These are phyloP conservation scores for Heptranchias perlo DNA, from an alignment of 2,113 vertebrate genomes.

Conservation along the genomic window DNA sequence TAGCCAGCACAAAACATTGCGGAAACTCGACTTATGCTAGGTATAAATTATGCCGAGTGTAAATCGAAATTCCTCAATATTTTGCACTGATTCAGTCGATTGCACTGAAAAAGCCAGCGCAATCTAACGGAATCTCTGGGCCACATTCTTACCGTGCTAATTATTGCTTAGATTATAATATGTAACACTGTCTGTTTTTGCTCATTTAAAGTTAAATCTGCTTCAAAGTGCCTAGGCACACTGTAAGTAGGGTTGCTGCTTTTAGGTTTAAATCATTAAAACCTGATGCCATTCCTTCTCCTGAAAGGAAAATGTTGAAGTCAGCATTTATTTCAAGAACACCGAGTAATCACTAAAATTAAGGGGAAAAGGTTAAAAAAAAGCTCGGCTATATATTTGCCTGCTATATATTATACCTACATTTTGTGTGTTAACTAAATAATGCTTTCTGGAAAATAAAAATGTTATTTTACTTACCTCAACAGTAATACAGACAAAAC, in stretches of 20 bases:
- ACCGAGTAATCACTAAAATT: background rate
- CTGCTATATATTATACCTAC: background rate
- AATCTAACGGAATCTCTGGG: no score
- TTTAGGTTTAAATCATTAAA: background rate
- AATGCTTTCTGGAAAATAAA: background rate
- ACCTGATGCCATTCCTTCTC: background rate
- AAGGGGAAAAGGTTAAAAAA: background rate
- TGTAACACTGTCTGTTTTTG: background rate
- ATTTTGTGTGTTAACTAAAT: background rate
- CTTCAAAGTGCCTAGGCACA: background rate
- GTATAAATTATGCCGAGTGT: no score
- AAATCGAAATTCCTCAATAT: no score
- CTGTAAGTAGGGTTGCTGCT: background rate
- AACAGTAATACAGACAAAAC: background rate
- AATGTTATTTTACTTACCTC: background rate
- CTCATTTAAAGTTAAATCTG: background rate
- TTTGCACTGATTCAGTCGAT: no score
- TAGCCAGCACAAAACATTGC: no score
- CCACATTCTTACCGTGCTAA: background rate
- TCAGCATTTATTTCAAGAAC: background rate
- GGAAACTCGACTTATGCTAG: no score
- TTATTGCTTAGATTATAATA: background rate
- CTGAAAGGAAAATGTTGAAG: background rate
- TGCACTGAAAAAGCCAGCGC: no score
- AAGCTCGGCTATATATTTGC: background rate